Base-by-base conservation (phyloP, 2,888 invertebrate genomes). In the Lissocephala sabroskyi region DNA sequence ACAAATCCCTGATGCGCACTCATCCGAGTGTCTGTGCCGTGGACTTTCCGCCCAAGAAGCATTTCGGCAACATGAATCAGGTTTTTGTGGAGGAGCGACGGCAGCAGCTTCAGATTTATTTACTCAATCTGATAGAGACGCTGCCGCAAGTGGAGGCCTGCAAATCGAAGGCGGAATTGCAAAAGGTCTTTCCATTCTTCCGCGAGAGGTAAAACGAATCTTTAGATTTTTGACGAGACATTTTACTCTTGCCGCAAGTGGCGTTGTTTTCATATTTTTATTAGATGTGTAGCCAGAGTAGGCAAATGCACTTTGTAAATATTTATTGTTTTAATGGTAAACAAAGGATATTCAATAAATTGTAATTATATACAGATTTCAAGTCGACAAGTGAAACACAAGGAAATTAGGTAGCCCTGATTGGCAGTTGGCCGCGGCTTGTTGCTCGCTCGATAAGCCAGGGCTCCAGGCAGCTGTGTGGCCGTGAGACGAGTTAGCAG, bases 21-120 rank as follows among this genome's bases (percentile, higher is more conserved):
- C 89, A 92, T 79, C 93, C 95, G 80, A 89, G 92, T 1, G 90
- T 96, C 43, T 89, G 90, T 3, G 89, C 90, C 1, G 94, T 95
- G 79, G 93, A 95, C 80, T 97, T 98, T 86, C 97, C 98, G 6
- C 96, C 96, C 1, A 98, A 98, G 85, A 97, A 96, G 86, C 92
- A 94, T 49, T 88, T 98, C 66, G 93, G 97, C 19, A 96, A 95
- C 85, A 94, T 95, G 88, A 93, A 94, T 82, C 89, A 92, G 0
- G 88, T 89, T 58, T 88, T 97, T 79, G 97, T 98, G 19, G 97
- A 97, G 83, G 91, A 92, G 59, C 87, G 98, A 48, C 89, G 97
- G 13, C 88, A 91, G 71, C 89, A 92, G 54, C 86, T 98, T 49
- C 97, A 97, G 84, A 90, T 91, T 49, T 98, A 97, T 86, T 86